Base-by-base conservation (phyloP, 1,140 invertebrate genomes). In the Octopus sinensis region DNA sequence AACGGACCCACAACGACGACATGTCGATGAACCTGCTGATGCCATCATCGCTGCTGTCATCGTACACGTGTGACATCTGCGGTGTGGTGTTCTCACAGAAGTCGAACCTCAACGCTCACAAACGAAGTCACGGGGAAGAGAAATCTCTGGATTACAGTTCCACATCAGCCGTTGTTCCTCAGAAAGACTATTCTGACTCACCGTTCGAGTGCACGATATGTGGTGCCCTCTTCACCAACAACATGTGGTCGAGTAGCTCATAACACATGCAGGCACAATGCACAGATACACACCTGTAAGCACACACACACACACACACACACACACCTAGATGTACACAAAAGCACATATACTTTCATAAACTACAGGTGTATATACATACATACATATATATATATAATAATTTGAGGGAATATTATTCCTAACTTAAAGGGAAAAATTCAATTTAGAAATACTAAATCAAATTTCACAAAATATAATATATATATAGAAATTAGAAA, bases 1-100 rank as follows among this genome's bases (percentile, higher is more conserved):
- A 78, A 77, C 84, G 86, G 76, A 88, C 83, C 6, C 82, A 62
- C 73, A 88, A 87, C 43, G 86, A 82, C 13, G 87, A 85, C 68
- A 87, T 80, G 6, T 84, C 51, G 5, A 86, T 84, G 62, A 86
- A 85, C 53, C 86, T 86, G 4, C 86, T 71, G 52, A 85, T 86
- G 3, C 82, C 54, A 6, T 86, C 81, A 76, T 83, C 84, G 12
- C 84, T 79, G 84, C 83, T 54, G 79, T 83, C 79, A 84, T 87
- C 68, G 5, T 73, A 73, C 13, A 73, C 68, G 17, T 73, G 68
- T 73, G 68, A 73, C 30, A 73, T 17, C 9, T 73, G 68, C 68
- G 68, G 68, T 5, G 68, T 73, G 17, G 68, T 73, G 17, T 73
- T 73, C 30, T 73, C 68, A 6, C 17, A 73, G 68, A 73, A 73